Base-by-base conservation (phyloP, 2,113 vertebrate species). In the Tetrao urogallus region DNA sequence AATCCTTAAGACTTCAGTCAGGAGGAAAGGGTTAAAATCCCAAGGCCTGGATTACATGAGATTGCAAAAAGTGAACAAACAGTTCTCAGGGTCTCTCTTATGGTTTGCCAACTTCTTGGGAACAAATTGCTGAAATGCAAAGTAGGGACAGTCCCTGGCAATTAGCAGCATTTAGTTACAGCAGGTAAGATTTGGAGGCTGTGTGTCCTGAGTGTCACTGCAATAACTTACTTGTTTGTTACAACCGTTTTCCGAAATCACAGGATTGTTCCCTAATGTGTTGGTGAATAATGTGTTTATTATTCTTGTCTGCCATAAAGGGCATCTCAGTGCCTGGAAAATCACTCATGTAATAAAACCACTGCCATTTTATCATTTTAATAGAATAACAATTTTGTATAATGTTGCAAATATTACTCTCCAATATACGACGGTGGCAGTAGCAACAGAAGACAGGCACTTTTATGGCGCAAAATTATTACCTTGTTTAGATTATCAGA, bases 11-110 rank as follows among this genome's bases (percentile, higher is more conserved):
- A 76, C 48, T 88, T 92, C 70, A 54, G 54, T 34, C n/a, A 77
- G 82, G 89, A 92, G 60, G 57, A 95, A 96, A 88, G 94, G 95
- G 95, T 96, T 95, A 97, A 97, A 94, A 95, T 95, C 83, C 77
- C 84, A 86, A 84, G 63, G 88, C 90, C 75, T 90, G 92, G 90
- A 90, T 96, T 93, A 93, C 86, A 36, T 81, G 69, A 76, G 82
- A 93, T 83, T 91, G 88, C 47, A 94, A 4, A 80, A 85, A 86
- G 70, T 71, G 56, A 36, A 18, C 9, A 56, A 90, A 65, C 52
- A 61, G 11, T 86, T 83, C 88, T 93, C 30, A 20, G 38, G 43
- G 47, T 61, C 71, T 76, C 79, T 82, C 2, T 94, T 34, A 83
- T 13, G 65, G 34, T 92, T 88, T 94, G 82, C 93, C 91, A 91